phyloP scores from a whole-genome alignment of 1,140 invertebrate genomes.

The Diachasmimorpha longicaudata region DNA sequence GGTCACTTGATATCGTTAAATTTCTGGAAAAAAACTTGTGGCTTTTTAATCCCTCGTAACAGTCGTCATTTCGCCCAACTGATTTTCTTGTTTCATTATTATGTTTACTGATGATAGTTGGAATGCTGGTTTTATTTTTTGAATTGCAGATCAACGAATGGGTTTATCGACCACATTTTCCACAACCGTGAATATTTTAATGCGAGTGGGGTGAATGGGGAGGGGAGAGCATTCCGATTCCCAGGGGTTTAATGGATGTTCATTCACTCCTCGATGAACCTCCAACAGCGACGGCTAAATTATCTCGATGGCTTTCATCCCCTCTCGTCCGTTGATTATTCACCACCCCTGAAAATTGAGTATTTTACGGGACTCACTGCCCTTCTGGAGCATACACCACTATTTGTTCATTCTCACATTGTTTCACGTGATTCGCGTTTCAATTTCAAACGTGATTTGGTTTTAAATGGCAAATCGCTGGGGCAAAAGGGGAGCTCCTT shows the following conservation, averaged over 20 bases:
- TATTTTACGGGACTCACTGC: neutral
- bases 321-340: neutral
- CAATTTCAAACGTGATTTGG: neutral
- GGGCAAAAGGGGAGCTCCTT: neutral
- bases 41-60: neutral
- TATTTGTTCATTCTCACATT: neutral
- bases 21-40: neutral
- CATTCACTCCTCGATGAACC: slow-evolving; percentile 28
- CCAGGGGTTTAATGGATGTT: slow-evolving; percentile 22
- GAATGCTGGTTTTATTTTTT: neutral
- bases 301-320: slow-evolving; percentile 15
- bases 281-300: slow-evolving; percentile 18
- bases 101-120: neutral
- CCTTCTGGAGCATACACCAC: neutral
- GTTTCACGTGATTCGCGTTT: neutral
- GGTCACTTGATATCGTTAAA: neutral
- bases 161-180: slow-evolving; percentile 8
- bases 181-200: slow-evolving; percentile 14
- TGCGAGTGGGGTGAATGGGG: neutral
- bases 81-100: too few species aligned
- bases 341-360: neutral
- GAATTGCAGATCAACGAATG: neutral
- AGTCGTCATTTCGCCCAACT: too few species aligned
- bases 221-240: slow-evolving; percentile 16
- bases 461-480: neutral